Evolutionary conservation across 2,113 vertebrate genomes (phyloP), one percentile per base, ranked within the genome.

Genomic region (Apistogramma diplotaenia): DNA sequence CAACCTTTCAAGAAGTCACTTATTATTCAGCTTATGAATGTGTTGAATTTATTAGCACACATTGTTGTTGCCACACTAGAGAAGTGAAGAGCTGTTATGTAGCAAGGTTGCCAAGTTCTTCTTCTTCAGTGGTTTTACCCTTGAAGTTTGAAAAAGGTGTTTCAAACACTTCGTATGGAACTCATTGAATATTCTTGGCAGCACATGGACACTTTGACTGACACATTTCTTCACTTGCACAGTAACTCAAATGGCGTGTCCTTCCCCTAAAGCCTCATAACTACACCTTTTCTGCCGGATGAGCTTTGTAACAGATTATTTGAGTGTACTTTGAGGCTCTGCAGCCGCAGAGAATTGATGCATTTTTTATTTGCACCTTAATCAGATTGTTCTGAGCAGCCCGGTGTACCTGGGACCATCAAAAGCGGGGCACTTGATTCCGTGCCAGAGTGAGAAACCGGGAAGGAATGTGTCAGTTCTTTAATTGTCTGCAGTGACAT

Each of bases 21-120:
- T 89, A 84, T 86, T 80, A 81, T 89, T 89, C 89, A 74, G 12
- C 76, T 81, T 70, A 83, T 86, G 74, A 87, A 86, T 81, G 84
- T 65, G 31, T 55, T 76, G 84, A 85, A 93, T 92, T 74, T 83
- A 85, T 89, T 86, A 75, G 59, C 62, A 27, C 40, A 31, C 58
- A 51, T 78, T 88, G 83, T 84, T 72, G 35, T 43, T 10, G 82
- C 51, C 53, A 21, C 49, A 74, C 76, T 78, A 67, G 83, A 83
- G 51, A 54, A 60, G 33, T 71, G 74, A 29, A 74, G 72, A 74
- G 73, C 82, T 78, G 73, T 82, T 79, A 46, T 74, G 58, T n/a
- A 59, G 65, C 81, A 79, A 81, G 86, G 74, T 67, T 87, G 60
- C 35, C 1, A 59, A 82, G 73, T 83, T 86, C 18, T 79, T 86